These are phyloP conservation scores for Cyanistes caeruleus DNA, from an alignment of 2,113 vertebrate genomes.

Conservation along the genomic window DNA sequence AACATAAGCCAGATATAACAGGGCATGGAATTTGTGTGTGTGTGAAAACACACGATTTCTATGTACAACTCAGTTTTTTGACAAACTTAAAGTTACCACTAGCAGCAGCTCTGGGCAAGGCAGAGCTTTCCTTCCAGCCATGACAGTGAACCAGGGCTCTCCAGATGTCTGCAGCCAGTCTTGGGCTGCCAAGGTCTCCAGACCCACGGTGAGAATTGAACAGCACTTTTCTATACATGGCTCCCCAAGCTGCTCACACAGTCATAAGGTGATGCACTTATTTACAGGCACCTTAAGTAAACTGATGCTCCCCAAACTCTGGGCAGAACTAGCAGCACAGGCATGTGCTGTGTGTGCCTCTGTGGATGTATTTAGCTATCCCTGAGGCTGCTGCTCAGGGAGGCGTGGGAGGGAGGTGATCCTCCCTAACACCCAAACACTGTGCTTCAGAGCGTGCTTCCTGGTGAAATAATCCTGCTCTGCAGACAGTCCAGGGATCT, in stretches of 20 bases:
- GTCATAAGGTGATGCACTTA: accelerated
- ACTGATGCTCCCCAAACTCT: not conserved
- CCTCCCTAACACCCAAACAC: not conserved
- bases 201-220: accelerated
- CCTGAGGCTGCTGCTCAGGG: not conserved
- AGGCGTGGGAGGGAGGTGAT: not conserved
- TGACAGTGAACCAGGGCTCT: not conserved
- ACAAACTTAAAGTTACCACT: not conserved
- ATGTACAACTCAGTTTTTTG: not conserved
- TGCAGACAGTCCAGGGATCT: not conserved
- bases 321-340: not conserved
- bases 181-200: not conserved
- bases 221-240: accelerated
- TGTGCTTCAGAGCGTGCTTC: accelerated
- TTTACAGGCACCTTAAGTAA: not conserved
- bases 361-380: not conserved
- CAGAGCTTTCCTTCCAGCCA: not conserved
- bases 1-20: conserved; percentile 33
- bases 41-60: not conserved
- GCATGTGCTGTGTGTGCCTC: not conserved
- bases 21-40: not conserved
- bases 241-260: not conserved
- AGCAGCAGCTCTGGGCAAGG: not conserved
- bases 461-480: not conserved
- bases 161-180: accelerated